phyloP scores from a whole-genome alignment of 2,888 invertebrate genomes.

The Abscondita cerata region DNA sequence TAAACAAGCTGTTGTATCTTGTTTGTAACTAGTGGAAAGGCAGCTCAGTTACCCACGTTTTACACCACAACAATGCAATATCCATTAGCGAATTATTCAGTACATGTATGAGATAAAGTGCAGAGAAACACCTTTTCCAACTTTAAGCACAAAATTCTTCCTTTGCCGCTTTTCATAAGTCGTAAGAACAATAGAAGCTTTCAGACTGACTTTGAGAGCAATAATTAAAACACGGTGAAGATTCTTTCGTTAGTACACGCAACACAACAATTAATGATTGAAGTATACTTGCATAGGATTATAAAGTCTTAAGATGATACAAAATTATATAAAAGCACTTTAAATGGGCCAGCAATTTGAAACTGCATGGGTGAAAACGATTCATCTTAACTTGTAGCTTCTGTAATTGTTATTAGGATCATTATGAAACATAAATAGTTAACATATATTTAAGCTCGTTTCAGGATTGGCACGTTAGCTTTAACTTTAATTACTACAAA shows the following conservation, averaged over 20 bases:
- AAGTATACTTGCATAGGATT: too few relatives aligned
- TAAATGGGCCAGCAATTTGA: constrained; percentile 21
- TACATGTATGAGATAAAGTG: constrained; percentile 21
- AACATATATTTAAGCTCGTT: constrained; percentile 26
- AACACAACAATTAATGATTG: too few relatives aligned
- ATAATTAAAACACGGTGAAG: too few relatives aligned
- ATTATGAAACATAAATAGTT: constrained; percentile 30
- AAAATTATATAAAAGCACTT: too few relatives aligned
- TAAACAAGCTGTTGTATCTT: constrained; percentile 24
- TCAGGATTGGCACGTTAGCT: constrained; percentile 22
- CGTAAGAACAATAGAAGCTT: too few relatives aligned
- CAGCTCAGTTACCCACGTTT: constrained; percentile 24
- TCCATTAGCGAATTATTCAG: constrained; percentile 34
- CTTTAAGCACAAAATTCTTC: too few relatives aligned
- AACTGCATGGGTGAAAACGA: constrained; percentile 27
- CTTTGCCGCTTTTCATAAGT: too few relatives aligned
- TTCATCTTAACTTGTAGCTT: constrained; percentile 27
- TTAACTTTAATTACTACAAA: constrained; percentile 32
- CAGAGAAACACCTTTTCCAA: too few relatives aligned
- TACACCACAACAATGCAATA: constrained; percentile 31
- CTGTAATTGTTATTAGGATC: constrained; percentile 24
- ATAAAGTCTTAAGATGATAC: too few relatives aligned
- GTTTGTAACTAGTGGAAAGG: constrained; percentile 15
- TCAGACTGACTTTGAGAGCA: too few relatives aligned
- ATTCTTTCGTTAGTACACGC: too few relatives aligned